phyloP scores from a whole-genome alignment of 2,113 vertebrate genomes.

The Oxyruncus cristatus region DNA sequence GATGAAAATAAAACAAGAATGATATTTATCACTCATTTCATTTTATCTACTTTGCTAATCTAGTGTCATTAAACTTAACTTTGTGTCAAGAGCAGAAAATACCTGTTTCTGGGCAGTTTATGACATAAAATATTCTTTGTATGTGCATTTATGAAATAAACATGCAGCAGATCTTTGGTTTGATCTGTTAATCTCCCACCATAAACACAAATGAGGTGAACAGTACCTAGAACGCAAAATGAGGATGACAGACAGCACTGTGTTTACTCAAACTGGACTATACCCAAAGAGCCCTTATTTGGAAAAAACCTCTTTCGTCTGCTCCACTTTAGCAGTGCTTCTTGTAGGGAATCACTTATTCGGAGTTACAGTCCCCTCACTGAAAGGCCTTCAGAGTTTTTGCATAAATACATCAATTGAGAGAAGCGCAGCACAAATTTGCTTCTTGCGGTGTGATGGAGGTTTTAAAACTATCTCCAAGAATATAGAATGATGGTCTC shows the following conservation, averaged over 20 bases:
- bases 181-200: not conserved
- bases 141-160: not conserved
- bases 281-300: not conserved
- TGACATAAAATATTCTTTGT: not conserved
- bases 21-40: not conserved
- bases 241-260: not conserved
- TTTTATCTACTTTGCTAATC: not conserved
- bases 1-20: not conserved
- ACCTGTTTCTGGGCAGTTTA: not conserved
- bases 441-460: not conserved
- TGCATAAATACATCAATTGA: not conserved
- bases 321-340: not conserved
- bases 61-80: not conserved
- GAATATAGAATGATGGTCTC: not conserved
- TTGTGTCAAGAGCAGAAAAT: not conserved
- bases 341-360: not conserved
- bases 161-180: not conserved
- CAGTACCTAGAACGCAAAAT: not conserved
- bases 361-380: not conserved
- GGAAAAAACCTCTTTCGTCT: not conserved
- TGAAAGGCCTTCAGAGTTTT: not conserved
- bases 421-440: not conserved
- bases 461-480: not conserved
- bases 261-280: not conserved
- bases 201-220: not conserved